Base-by-base conservation (phyloP, 1,140 invertebrate species). In the Apis laboriosa region DNA sequence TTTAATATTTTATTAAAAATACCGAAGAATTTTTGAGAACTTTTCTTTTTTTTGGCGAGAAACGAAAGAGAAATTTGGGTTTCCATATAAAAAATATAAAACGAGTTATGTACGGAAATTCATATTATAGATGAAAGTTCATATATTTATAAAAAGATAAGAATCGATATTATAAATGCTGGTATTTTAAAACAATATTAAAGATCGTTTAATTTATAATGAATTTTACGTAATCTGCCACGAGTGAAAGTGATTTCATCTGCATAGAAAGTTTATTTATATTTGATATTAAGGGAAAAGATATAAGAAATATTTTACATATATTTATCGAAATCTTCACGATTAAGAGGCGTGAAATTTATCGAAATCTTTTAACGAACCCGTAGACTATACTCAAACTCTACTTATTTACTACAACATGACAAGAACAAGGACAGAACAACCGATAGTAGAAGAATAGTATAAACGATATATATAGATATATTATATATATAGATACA, bases 161-260 rank as follows among this genome's bases (percentile, higher is more conserved):
- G 7, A 19, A 28, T 28, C 61, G 13, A 9, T n/a, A 63, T 28
- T 63, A 28, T 1, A 12, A 63, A 63, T n/a, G 24, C 24, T 21
- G 34, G 34, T 7, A 43, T 43, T 43, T 43, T 43, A 34, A 34
- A 53, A 76, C 19, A 21, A 63, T 15, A 21, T n/a, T 4, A 34
- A 5, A 15, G 21, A 43, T 43, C 43, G 24, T 19, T 21, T 15
- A 21, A 12, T 53, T 61, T 79, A 9, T n/a, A n/a, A 55, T 21
- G n/a, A 71, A 53, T 53, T 78, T 78, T 43, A 58, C n/a, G 43
- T 24, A 71, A 51, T 61, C 15, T 9, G 12, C n/a, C 8, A 15
- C 51, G 28, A 34, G 28, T 43, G 78, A 80, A 80, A 80, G 78
- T 60, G 68, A 72, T 28, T 58, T 60, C 34, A 28, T 71, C 70